These are phyloP conservation scores for Ceratosolen solmsi DNA, from an alignment of 1,140 invertebrate species.

Conservation along the genomic window DNA sequence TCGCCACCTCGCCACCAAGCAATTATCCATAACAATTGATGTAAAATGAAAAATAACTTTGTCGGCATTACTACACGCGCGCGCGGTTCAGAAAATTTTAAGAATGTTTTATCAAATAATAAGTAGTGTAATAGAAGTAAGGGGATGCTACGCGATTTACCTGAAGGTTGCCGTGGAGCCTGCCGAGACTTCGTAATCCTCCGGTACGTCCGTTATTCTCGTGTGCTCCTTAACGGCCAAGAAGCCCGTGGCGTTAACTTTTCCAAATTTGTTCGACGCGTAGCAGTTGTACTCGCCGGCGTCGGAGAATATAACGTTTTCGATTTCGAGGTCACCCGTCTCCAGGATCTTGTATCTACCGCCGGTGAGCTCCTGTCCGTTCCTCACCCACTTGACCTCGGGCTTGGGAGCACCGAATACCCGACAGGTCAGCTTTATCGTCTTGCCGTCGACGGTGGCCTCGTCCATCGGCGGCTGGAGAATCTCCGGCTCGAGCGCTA, in stretches of 20 bases:
- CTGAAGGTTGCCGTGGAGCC: conserved; percentile 90
- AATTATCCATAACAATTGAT: too few relatives aligned
- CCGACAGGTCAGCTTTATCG: conserved; percentile 88
- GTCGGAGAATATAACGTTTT: conserved; percentile 87
- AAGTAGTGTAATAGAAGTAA: too few relatives aligned
- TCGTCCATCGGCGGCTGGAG: conserved; percentile 85
- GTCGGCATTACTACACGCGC: too few relatives aligned
- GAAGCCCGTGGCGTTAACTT: conserved; percentile 82
- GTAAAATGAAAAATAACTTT: too few relatives aligned
- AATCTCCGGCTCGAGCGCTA: conserved; percentile 93
- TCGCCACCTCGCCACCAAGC: too few relatives aligned
- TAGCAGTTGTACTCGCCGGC: conserved; percentile 92
- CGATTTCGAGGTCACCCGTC: conserved; percentile 90
- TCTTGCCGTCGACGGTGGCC: conserved; percentile 87
- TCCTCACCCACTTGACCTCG: conserved; percentile 92
- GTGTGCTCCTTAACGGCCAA: conserved; percentile 90
- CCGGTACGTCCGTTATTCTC: conserved; percentile 87
- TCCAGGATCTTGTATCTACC: conserved; percentile 82
- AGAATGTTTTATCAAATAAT: too few relatives aligned
- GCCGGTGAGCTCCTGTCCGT: conserved; percentile 87
- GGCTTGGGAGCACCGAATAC: conserved; percentile 98
- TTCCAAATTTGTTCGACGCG: conserved; percentile 94
- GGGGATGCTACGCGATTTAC: too few relatives aligned
- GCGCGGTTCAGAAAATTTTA: too few relatives aligned
- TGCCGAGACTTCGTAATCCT: conserved; percentile 92